phyloP scores from a whole-genome alignment of 2,113 vertebrate species.

The Bungarus multicinctus region DNA sequence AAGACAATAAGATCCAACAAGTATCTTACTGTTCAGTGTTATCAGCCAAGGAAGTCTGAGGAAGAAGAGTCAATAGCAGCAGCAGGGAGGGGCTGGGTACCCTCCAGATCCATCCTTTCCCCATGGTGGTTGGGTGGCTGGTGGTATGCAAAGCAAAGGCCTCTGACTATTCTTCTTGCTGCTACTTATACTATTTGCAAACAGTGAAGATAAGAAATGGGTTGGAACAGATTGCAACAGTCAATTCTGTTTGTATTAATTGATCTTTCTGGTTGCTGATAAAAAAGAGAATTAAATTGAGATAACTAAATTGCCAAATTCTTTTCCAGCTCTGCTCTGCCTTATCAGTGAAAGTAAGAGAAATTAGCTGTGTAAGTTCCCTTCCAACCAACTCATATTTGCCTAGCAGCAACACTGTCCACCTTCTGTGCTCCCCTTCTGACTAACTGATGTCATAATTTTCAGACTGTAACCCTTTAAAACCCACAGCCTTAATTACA shows the following conservation, averaged over 20 bases:
- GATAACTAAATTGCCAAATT: not conserved
- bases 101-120: not conserved
- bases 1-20: not conserved
- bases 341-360: not conserved
- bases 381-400: not conserved
- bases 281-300: not conserved
- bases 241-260: not conserved
- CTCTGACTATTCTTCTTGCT: not conserved
- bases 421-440: not conserved
- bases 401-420: not conserved
- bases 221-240: not conserved
- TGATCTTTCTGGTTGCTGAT: not conserved
- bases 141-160: not conserved
- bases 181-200: not conserved
- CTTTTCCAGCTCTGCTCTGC: not conserved
- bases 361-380: not conserved
- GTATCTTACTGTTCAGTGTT: not conserved
- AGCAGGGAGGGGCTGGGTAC: not conserved
- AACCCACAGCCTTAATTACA: not conserved
- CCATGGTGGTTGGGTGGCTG: not conserved
- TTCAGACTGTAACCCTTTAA: not conserved
- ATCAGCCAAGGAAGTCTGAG: not conserved
- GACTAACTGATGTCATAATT: not conserved
- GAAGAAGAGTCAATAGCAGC: not conserved
- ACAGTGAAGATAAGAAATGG: not conserved